phyloP scores from a whole-genome alignment of 2,888 invertebrate genomes.

The Agrotis exclamationis region DNA sequence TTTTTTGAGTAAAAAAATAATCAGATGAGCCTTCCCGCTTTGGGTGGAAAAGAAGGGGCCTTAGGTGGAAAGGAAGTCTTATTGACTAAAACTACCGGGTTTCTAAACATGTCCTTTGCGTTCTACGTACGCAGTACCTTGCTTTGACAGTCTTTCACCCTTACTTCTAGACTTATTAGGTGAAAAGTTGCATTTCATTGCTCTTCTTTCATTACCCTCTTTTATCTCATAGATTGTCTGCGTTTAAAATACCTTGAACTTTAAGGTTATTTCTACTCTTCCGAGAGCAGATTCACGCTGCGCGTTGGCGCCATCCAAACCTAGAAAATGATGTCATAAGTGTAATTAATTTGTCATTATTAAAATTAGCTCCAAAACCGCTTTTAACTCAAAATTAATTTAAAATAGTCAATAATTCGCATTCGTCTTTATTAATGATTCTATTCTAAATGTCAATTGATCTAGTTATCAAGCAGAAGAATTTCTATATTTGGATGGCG shows the following conservation, averaged over 20 bases:
- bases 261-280: not conserved
- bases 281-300: not conserved
- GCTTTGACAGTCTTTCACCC: too few species aligned
- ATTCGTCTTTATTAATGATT: slow-evolving; percentile 14
- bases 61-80: too few species aligned
- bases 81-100: too few species aligned
- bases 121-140: too few species aligned
- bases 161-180: too few species aligned
- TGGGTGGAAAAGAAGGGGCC: too few species aligned
- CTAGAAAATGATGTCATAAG: slow-evolving; percentile 34
- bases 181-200: not conserved
- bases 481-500: slow-evolving; percentile 28
- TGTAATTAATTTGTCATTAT: slow-evolving; percentile 8
- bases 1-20: too few species aligned
- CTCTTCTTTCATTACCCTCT: not conserved
- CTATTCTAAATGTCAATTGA: slow-evolving; percentile 56
- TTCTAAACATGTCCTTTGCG: too few species aligned
- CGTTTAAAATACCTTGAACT: not conserved
- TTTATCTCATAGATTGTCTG: not conserved
- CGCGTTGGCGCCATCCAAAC: slow-evolving; percentile 3
- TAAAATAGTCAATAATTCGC: slow-evolving; percentile 1
- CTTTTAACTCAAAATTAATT: slow-evolving; percentile 27
- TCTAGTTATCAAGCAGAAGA: slow-evolving; percentile 44
- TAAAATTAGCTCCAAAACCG: slow-evolving; percentile 8
- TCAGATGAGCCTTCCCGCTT: too few species aligned